Conservation (phyloP, 2,888 invertebrate genomes). For the Leptopilina syphax region DNA sequence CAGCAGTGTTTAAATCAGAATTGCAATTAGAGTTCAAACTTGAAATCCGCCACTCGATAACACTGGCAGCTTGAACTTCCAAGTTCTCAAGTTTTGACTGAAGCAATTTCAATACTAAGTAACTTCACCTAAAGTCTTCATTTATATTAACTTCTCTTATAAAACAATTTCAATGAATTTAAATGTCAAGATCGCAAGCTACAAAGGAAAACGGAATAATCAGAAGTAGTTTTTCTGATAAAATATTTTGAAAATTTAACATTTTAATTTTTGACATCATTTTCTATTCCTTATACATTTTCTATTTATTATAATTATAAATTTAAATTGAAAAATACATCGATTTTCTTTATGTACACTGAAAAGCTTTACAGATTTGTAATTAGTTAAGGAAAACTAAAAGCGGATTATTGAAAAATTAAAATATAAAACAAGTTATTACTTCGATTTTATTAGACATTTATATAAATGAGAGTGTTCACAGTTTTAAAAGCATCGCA, state of each 20-base stretch:
- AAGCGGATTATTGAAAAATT: background rate
- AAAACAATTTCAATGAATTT: slow-evolving; percentile 9
- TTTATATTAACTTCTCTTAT: slow-evolving; percentile 27
- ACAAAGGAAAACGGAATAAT: background rate
- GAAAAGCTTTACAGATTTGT: no score
- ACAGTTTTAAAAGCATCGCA: slow-evolving; percentile 34
- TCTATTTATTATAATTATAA: background rate
- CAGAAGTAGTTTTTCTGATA: background rate
- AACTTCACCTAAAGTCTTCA: slow-evolving; percentile 18
- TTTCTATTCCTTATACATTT: background rate
- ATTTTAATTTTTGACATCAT: background rate
- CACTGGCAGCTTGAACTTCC: slow-evolving; percentile 31
- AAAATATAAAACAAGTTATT: background rate
- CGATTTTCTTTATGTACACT: no score
- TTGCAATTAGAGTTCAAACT: slow-evolving; percentile 35
- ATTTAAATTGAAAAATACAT: no score
- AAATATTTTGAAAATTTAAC: background rate
- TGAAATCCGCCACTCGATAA: slow-evolving; percentile 25
- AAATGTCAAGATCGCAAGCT: background rate
- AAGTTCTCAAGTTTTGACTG: slow-evolving; percentile 31
- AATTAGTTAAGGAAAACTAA: background rate
- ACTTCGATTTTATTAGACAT: slow-evolving; percentile 14
- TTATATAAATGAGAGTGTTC: slow-evolving; percentile 35
- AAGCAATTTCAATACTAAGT: slow-evolving; percentile 40
- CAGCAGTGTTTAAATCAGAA: slow-evolving; percentile 24